phyloP scores from a whole-genome alignment of 2,888 invertebrate species.

The Dryococelus australis region DNA sequence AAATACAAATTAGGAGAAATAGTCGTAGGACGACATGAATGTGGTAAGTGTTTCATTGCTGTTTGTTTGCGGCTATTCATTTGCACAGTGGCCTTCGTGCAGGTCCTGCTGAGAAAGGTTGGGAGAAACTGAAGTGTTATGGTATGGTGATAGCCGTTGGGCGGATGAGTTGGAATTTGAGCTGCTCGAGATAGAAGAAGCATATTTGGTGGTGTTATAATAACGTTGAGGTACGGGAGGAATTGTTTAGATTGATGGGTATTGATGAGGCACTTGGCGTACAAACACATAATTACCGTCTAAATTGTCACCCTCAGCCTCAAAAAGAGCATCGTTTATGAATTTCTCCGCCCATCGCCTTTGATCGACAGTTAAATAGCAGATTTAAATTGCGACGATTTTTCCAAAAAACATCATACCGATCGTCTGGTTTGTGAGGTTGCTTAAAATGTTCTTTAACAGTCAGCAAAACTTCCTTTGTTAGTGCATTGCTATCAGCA shows the following conservation, averaged over 20 bases:
- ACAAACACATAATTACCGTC: background rate
- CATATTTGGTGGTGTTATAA: background rate
- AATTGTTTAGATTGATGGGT: background rate
- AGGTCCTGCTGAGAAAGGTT: background rate
- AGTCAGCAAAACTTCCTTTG: background rate
- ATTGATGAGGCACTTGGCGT: background rate
- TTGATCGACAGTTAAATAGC: background rate
- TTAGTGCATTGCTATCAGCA: background rate
- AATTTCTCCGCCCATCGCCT: background rate
- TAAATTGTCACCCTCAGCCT: background rate
- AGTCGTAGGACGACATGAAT: background rate
- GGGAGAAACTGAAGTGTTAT: background rate
- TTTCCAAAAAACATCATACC: background rate
- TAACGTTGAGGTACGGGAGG: background rate
- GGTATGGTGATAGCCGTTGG: background rate
- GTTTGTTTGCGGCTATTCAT: background rate
- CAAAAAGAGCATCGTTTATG: background rate
- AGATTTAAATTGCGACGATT: background rate
- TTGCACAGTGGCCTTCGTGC: background rate
- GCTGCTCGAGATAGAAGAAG: background rate
- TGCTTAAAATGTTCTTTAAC: conserved; percentile 12
- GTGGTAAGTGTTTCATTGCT: background rate
- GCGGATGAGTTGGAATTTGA: background rate
- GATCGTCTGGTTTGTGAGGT: background rate
- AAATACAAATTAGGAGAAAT: background rate